A percentile compares a stretch with the other conserved stretches of the same genome.
phyloP scores from a whole-genome alignment of 2,797 vertebrate species.

The Vipera latastei region DNA sequence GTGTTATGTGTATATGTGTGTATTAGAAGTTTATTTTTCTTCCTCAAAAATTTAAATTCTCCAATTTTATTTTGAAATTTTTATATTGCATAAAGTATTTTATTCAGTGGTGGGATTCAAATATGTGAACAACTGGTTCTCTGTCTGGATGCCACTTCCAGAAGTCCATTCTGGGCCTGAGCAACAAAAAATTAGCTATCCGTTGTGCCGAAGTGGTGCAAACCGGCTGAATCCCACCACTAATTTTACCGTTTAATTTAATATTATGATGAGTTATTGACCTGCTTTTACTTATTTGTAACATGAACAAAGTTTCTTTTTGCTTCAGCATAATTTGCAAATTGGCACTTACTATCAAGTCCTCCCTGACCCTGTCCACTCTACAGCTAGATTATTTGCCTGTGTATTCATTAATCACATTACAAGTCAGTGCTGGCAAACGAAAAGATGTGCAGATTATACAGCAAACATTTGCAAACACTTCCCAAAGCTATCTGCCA shows the following conservation, averaged over 20 bases:
- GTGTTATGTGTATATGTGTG: neutral
- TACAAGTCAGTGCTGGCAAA: neutral
- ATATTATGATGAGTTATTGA: neutral
- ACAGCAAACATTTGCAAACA: neutral
- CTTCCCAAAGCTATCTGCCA: neutral
- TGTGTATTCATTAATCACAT: neutral
- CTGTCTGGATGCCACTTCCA: too few species aligned
- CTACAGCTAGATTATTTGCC: constrained; percentile 7
- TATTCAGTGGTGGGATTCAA: too few species aligned
- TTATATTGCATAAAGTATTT: neutral
- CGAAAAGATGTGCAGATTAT: neutral
- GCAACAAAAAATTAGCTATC: too few species aligned
- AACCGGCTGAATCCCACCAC: too few species aligned
- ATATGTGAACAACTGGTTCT: too few species aligned
- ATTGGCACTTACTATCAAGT: neutral
- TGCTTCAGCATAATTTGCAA: neutral
- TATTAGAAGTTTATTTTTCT: neutral
- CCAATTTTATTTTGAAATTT: neutral
- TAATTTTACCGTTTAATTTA: neutral
- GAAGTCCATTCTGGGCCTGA: too few species aligned
- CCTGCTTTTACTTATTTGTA: neutral
- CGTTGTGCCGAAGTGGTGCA: too few species aligned
- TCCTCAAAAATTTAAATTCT: neutral
- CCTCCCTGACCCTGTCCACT: neutral
- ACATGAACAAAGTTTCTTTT: neutral